Evolutionary conservation across 2,888 invertebrate species (phyloP).

Genomic region (Limnephilus rhombicus): DNA sequence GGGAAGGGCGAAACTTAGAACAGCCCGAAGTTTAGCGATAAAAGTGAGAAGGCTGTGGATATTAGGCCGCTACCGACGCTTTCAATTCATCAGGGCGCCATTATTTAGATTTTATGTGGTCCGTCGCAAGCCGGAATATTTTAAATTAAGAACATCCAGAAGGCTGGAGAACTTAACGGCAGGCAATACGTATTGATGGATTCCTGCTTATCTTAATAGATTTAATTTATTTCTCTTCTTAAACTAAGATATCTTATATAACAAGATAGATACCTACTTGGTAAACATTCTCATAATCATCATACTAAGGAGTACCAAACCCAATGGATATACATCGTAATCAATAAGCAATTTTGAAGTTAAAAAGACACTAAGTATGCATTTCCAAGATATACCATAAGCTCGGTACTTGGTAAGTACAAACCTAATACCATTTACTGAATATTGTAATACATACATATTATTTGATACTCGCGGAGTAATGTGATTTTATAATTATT

Average conservation of each 20-base stretch:
- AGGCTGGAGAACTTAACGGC: constrained; percentile 1
- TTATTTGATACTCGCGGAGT: too few species aligned
- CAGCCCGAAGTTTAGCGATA: constrained; percentile 38
- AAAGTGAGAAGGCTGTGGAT: constrained; percentile 37
- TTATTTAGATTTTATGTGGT: constrained; percentile 49
- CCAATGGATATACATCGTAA: too few species aligned
- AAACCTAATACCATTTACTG: too few species aligned
- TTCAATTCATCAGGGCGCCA: constrained; percentile 50
- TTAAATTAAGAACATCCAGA: constrained; percentile 31
- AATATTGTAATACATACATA: too few species aligned
- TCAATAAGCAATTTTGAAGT: too few species aligned
- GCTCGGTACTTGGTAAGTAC: too few species aligned
- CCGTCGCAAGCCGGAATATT: constrained; percentile 42
- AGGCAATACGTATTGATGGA: not conserved
- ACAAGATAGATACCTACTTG: not conserved
- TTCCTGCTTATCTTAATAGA: not conserved
- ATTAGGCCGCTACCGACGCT: constrained; percentile 25
- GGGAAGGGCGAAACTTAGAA: constrained; percentile 11
- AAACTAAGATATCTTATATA: not conserved
- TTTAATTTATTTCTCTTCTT: not conserved
- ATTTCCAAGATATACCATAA: too few species aligned
- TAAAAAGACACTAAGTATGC: too few species aligned
- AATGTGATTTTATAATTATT: too few species aligned
- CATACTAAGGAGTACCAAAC: too few species aligned
- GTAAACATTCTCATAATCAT: too few species aligned